Evolutionary conservation across 2,113 vertebrate species (phyloP).

Genomic region (Suricata suricatta): DNA sequence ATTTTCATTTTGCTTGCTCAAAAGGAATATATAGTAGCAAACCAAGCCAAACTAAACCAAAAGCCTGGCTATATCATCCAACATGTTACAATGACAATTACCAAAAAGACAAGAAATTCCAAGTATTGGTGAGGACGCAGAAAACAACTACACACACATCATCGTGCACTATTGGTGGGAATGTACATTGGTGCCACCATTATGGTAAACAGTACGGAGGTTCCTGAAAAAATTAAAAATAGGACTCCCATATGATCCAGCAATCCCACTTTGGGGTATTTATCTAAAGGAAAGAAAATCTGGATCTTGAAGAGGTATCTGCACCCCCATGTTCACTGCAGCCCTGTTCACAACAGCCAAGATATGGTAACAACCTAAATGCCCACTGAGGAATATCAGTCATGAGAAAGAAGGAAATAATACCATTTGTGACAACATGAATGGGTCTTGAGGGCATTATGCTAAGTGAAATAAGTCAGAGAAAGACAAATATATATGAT

Average conservation of each 20-base stretch:
- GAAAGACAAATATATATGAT: not conserved
- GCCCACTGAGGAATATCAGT: not conserved
- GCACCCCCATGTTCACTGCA: not conserved
- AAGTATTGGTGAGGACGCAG: not conserved
- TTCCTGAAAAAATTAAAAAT: not conserved
- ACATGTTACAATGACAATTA: not conserved
- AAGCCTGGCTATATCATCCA: not conserved
- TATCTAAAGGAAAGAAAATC: not conserved
- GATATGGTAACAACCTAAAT: not conserved
- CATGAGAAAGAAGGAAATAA: not conserved
- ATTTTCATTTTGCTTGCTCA: not conserved
- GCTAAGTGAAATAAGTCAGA: not conserved
- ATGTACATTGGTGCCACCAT: not conserved
- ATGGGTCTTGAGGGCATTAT: not conserved
- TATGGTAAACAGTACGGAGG: not conserved
- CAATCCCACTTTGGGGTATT: not conserved
- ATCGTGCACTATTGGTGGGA: not conserved
- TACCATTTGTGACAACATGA: not conserved
- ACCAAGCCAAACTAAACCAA: not conserved
- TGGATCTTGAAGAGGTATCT: not conserved
- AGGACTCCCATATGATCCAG: not conserved
- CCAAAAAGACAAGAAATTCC: not conserved
- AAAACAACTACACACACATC: not conserved
- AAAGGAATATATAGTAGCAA: not conserved
- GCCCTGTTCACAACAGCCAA: not conserved